Conservation (phyloP, 1,140 invertebrate genomes). For the Pseudobourletiella spinata region DNA sequence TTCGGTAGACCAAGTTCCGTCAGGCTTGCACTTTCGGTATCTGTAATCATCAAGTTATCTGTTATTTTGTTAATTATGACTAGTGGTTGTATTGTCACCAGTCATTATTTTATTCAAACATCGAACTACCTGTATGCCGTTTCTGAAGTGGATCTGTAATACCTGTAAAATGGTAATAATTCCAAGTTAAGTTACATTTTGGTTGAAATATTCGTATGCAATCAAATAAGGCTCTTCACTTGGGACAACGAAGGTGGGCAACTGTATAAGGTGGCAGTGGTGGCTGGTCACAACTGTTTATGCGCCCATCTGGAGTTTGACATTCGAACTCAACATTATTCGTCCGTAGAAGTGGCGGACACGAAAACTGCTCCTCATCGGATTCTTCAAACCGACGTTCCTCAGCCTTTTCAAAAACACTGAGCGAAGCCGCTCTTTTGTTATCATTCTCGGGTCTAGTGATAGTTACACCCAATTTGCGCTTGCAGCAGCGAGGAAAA, state of each 20-base stretch:
- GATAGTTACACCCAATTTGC: neutral
- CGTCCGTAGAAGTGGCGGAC: conserved; percentile 8
- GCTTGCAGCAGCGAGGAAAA: conserved; percentile 23
- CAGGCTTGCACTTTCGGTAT: conserved; percentile 11
- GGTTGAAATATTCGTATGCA: neutral
- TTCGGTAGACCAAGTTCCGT: conserved; percentile 6
- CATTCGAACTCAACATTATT: conserved; percentile 30
- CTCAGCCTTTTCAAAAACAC: conserved; percentile 15
- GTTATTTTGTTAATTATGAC: neutral
- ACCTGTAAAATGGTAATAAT: conserved; percentile 11
- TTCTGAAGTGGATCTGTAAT: conserved; percentile 19
- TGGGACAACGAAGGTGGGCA: conserved; percentile 23
- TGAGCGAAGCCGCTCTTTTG: neutral
- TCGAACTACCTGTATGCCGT: conserved; percentile 13
- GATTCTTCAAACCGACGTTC: neutral
- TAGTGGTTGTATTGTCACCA: too few relatives aligned
- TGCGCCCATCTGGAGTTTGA: conserved; percentile 7
- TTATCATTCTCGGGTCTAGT: too few relatives aligned
- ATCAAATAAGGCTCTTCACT: conserved; percentile 16
- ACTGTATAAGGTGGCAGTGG: conserved; percentile 24
- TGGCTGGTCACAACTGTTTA: conserved; percentile 12
- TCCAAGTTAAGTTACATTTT: neutral
- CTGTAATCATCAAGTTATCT: neutral
- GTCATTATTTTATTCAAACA: too few relatives aligned
- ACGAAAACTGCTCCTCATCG: conserved; percentile 9